Base-by-base conservation (phyloP, 2,113 vertebrate species). In the Cavia aperea region DNA sequence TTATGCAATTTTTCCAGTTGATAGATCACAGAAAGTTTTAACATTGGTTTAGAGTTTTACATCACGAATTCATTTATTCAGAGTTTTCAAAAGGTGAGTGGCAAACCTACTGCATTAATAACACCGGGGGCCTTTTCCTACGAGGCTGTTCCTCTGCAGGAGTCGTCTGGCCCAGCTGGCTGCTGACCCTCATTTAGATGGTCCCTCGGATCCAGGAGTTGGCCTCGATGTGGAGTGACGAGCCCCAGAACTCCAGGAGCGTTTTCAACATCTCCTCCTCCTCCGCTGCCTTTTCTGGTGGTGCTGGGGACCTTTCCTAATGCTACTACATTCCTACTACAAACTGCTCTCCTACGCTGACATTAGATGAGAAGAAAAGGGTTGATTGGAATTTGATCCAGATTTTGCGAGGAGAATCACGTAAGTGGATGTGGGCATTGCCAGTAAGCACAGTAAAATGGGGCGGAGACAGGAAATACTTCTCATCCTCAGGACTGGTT, bases 21-120 rank as follows among this genome's bases (percentile, higher is more conserved):
- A 94, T 96, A 85, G 87, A 89, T 97, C 90, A 94, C 92, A 91
- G 81, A 82, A 90, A 70, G 77, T 87, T 93, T 78, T 94, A 86
- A 95, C 87, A 70, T 43, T 91, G 91, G 90, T 88, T 94, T 91
- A 51, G 63, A 88, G 63, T 94, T 93, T 90, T 81, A 72, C 81
- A 87, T 95, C 86, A 94, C 65, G 72, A 95, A 81, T 88, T 89
- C 63, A 81, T 78, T 95, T 94, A 83, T 88, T 92, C 60, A 39
- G 46, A 81, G 73, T 86, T 93, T 93, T 93, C 82, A 65, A 78
- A 94, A 95, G 36, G 88, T 36, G 39, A 82, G 24, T 8, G 75
- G 83, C 79, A 86, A 91, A 33, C 68, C 11, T 21, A 66, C 58
- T 0, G 2, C 11, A 29, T n/a, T 23, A 15, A 7, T 33, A 82